A percentile compares a stretch with the other conserved stretches of the same genome.
Conservation (phyloP, 2,888 invertebrate species). For the Horisme vitalbata region DNA sequence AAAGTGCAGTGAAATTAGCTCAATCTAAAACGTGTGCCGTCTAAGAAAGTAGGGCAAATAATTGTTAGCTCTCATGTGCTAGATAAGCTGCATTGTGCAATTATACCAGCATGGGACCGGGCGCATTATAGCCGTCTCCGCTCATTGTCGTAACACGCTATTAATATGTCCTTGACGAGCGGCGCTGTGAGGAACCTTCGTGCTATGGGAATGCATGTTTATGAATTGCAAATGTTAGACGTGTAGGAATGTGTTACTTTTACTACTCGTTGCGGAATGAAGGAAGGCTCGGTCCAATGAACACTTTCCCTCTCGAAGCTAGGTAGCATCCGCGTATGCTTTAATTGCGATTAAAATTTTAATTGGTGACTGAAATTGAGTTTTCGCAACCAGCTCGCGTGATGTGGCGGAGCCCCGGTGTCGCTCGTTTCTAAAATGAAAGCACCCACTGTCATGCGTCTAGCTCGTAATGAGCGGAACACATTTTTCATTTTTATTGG, state of each 20-base stretch:
- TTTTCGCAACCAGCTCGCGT: constrained; percentile 49
- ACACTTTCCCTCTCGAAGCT: constrained; percentile 72
- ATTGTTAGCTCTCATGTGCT: constrained; percentile 65
- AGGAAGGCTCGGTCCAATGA: constrained; percentile 62
- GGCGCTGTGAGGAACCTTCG: constrained; percentile 42
- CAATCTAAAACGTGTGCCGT: constrained; percentile 44
- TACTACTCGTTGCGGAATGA: constrained; percentile 47
- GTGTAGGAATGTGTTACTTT: constrained; percentile 58
- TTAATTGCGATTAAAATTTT: constrained; percentile 53
- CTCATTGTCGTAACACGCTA: constrained; percentile 62
- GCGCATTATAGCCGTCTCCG: constrained; percentile 64
- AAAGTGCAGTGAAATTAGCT: constrained; percentile 57
- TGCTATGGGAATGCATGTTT: constrained; percentile 41
- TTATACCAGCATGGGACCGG: constrained; percentile 55
- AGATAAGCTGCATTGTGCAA: constrained; percentile 78
- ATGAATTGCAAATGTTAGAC: constrained; percentile 44
- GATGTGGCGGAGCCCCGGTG: constrained; percentile 46
- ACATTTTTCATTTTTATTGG: constrained; percentile 39
- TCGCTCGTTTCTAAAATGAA: constrained; percentile 58
- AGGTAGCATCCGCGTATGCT: constrained; percentile 53
- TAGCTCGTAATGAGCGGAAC: constrained; percentile 38
- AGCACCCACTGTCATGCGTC: constrained; percentile 51
- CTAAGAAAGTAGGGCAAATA: constrained; percentile 70
- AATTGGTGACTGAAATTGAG: constrained; percentile 45
- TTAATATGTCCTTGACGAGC: constrained; percentile 74